Percentiles rank a stretch among this genome's conserved stretches.
These are phyloP conservation scores for Agrotis segetum DNA, from an alignment of 2,888 invertebrate genomes.

Conservation along the genomic window DNA sequence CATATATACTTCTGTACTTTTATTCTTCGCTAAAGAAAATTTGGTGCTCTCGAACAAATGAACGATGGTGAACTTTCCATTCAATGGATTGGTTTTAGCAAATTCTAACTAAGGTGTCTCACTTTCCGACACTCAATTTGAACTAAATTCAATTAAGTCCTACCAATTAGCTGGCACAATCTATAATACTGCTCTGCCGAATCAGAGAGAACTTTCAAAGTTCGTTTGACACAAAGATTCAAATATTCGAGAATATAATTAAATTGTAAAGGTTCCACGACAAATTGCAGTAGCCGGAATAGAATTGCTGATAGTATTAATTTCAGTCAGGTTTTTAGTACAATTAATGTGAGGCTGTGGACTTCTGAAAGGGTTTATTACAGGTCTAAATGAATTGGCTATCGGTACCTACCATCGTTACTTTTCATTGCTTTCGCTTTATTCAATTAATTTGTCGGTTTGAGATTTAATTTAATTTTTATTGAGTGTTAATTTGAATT, in stretches of 20 bases:
- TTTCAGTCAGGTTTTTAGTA: conserved; percentile 77
- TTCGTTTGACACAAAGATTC: conserved; percentile 70
- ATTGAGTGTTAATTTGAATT: conserved; percentile 51
- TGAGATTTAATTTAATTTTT: conserved; percentile 41
- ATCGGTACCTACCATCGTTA: conserved; percentile 70
- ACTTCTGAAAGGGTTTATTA: conserved; percentile 76
- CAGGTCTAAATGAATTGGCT: conserved; percentile 74
- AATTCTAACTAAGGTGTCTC: conserved; percentile 38
- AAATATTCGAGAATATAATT: conserved; percentile 78
- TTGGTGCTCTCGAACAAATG: conserved; percentile 6
- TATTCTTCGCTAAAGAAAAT: conserved; percentile 23
- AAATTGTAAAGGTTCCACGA: conserved; percentile 80
- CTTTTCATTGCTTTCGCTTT: conserved; percentile 73
- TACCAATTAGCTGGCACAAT: conserved; percentile 74
- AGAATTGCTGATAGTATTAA: conserved; percentile 78
- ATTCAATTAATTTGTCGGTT: conserved; percentile 71
- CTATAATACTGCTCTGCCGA: conserved; percentile 73
- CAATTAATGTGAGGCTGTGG: conserved; percentile 75
- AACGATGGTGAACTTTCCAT: conserved; percentile 12
- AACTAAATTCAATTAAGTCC: conserved; percentile 76
- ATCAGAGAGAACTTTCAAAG: conserved; percentile 72
- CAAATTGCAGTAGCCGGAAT: conserved; percentile 76
- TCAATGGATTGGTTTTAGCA: conserved; percentile 22
- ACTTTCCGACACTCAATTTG: conserved; percentile 65
- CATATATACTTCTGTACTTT: conserved; percentile 36